These are phyloP conservation scores for Lysandra bellargus DNA, from an alignment of 2,888 invertebrate species.

Conservation along the genomic window DNA sequence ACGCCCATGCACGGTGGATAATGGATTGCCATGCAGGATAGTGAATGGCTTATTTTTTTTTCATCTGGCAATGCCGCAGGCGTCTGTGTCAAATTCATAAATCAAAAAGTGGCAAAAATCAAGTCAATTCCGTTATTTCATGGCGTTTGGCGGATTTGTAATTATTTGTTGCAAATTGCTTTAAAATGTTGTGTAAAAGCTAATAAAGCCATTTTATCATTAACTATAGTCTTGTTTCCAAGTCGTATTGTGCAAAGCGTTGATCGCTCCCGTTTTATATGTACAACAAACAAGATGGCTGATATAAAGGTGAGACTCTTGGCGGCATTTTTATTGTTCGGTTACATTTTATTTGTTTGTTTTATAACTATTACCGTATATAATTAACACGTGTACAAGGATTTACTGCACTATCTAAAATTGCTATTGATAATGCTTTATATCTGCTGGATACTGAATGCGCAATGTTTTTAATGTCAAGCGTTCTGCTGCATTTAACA, in stretches of 20 bases:
- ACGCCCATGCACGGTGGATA: too few relatives aligned
- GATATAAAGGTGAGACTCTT: slow-evolving; percentile 76
- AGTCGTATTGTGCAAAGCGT: slow-evolving; percentile 60
- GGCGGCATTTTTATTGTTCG: slow-evolving; percentile 78
- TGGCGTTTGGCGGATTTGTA: slow-evolving; percentile 48
- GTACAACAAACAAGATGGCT: slow-evolving; percentile 71
- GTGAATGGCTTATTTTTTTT: not conserved
- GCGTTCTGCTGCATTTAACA: not conserved
- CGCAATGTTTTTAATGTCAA: not conserved
- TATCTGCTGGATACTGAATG: not conserved
- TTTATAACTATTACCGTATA: not conserved
- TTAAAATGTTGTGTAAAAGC: slow-evolving; percentile 54
- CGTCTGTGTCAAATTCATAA: slow-evolving; percentile 52
- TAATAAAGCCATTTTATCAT: slow-evolving; percentile 47
- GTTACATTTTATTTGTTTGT: slow-evolving; percentile 54
- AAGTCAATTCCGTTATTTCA: slow-evolving; percentile 55
- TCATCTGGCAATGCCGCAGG: slow-evolving; percentile 42
- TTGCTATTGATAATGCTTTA: not conserved
- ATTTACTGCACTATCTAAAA: not conserved
- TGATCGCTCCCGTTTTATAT: slow-evolving; percentile 62
- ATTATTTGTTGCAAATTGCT: slow-evolving; percentile 45
- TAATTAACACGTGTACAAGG: not conserved
- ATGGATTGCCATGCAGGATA: too few relatives aligned
- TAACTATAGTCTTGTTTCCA: slow-evolving; percentile 53
- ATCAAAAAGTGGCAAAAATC: slow-evolving; percentile 16